Conservation (phyloP, 2,113 vertebrate species). For the Salvator merianae region DNA sequence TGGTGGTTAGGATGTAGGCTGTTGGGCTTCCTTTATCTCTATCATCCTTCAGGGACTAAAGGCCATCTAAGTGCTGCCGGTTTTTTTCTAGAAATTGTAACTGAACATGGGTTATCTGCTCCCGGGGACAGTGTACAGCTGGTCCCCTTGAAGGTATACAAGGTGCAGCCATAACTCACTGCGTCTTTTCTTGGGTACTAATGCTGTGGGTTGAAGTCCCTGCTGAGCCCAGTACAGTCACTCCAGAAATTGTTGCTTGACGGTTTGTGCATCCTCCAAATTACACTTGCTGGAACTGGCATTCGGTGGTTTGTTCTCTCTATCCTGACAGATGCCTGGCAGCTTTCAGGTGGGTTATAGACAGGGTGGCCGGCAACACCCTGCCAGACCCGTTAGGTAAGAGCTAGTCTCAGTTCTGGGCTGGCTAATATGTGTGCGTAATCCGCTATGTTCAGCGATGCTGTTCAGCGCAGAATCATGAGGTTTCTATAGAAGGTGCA, state of each 20-base stretch:
- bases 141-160: not conserved
- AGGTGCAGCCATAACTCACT: not conserved
- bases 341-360: not conserved
- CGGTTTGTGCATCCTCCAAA: constrained; percentile 85
- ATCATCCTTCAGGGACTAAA: not conserved
- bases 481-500: no score
- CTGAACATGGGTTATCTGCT: not conserved
- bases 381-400: no score
- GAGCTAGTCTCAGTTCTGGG: no score
- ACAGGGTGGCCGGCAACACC: no score
- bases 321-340: not conserved
- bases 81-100: not conserved
- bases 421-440: no score
- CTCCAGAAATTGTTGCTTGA: constrained; percentile 69
- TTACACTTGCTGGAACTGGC: constrained; percentile 14
- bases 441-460: no score
- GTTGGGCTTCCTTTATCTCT: not conserved
- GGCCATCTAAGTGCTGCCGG: not conserved
- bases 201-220: not conserved
- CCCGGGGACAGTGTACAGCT: not conserved
- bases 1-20: not conserved
- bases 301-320: not conserved
- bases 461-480: no score
- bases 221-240: constrained; percentile 82
- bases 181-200: not conserved